These are phyloP conservation scores for Calidris pygmaea DNA, from an alignment of 2,113 vertebrate genomes.

Conservation along the genomic window DNA sequence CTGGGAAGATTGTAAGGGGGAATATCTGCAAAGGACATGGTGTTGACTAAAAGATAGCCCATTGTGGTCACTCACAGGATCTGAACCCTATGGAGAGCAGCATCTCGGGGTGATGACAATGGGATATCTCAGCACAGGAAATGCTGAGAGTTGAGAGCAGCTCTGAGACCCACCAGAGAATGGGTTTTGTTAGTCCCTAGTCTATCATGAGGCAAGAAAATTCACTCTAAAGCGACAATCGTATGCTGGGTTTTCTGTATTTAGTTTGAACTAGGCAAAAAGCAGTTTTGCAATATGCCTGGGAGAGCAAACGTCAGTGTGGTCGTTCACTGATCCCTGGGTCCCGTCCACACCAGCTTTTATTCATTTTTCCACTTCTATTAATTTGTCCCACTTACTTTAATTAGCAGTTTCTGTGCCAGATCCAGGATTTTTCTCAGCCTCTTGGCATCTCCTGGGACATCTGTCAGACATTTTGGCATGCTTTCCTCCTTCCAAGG, in stretches of 20 bases:
- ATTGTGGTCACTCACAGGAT: rapidly evolving
- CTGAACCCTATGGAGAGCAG: neutral
- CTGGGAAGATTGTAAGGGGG: rapidly evolving
- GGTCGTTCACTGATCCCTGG: neutral
- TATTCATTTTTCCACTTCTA: neutral
- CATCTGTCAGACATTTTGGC: neutral
- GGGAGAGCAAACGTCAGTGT: neutral
- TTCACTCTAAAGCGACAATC: neutral
- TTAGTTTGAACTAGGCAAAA: neutral
- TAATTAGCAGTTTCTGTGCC: neutral
- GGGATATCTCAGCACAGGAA: rapidly evolving
- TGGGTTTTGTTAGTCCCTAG: neutral
- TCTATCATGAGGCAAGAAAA: neutral
- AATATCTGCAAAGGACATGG: neutral
- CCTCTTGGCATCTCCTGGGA: neutral
- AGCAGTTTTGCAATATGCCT: neutral
- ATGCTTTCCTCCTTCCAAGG: rapidly evolving
- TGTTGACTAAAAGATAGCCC: neutral
- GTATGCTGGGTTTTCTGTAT: neutral
- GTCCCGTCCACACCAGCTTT: neutral
- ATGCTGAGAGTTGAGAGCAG: neutral
- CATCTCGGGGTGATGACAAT: rapidly evolving
- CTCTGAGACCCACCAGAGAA: neutral
- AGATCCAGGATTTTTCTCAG: neutral
- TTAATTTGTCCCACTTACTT: neutral